phyloP scores from a whole-genome alignment of 2,888 invertebrate species.

The Megastigmus dorsalis region DNA sequence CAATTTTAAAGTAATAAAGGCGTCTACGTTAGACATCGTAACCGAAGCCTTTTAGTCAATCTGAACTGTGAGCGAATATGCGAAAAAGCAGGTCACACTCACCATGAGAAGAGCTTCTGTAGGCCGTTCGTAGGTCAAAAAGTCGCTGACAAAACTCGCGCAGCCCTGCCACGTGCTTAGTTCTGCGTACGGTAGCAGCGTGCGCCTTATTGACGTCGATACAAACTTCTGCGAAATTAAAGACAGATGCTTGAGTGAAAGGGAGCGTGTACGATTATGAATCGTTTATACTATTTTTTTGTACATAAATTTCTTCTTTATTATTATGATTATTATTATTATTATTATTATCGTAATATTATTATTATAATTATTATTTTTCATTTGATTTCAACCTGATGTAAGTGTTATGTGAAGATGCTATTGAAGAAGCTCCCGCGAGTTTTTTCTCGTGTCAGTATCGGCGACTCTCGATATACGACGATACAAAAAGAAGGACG shows the following conservation, averaged over 20 bases:
- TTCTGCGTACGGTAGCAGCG: slow-evolving; percentile 82
- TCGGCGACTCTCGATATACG: not conserved
- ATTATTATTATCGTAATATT: not conserved
- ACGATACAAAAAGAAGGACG: not conserved
- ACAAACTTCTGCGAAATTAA: slow-evolving; percentile 86
- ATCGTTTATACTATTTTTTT: not conserved
- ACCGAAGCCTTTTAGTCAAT: slow-evolving; percentile 3
- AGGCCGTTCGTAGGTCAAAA: slow-evolving; percentile 82
- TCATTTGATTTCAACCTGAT: not conserved
- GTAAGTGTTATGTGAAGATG: slow-evolving; percentile 10
- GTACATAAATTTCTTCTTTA: slow-evolving; percentile 10
- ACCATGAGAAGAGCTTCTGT: slow-evolving; percentile 79
- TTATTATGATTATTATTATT: slow-evolving; percentile 2
- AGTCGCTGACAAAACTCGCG: slow-evolving; percentile 85
- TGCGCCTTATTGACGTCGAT: slow-evolving; percentile 87
- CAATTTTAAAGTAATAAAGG: no score
- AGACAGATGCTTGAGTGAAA: not conserved
- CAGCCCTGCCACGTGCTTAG: slow-evolving; percentile 84
- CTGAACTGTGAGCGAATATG: not conserved
- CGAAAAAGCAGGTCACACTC: slow-evolving; percentile 75
- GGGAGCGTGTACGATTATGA: not conserved
- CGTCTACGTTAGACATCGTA: no score
- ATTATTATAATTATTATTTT: not conserved
- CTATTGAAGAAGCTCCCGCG: no score
- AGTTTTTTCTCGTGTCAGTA: not conserved